phyloP scores from a whole-genome alignment of 1,140 invertebrate species.

The Phthorimaea operculella region DNA sequence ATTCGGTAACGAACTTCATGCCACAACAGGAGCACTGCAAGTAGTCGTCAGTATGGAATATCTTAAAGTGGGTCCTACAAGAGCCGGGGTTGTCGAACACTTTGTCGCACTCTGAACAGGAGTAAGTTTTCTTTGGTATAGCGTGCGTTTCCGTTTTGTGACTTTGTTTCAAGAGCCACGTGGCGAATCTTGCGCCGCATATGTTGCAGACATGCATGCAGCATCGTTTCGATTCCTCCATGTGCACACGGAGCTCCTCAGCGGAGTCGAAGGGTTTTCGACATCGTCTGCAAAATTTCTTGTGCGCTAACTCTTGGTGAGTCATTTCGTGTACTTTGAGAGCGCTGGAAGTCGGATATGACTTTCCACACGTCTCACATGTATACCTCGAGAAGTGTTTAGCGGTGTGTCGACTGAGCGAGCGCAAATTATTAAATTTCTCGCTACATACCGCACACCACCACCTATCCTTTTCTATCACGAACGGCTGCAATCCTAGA shows the following conservation, averaged over 20 bases:
- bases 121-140: conserved; percentile 8
- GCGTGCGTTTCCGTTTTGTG: conserved; percentile 5
- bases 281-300: conserved; percentile 6
- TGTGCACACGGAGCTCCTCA: conserved; percentile 5
- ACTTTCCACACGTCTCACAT: conserved; percentile 47
- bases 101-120: conserved; percentile 21
- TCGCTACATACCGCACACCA: conserved; percentile 29
- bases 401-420: conserved; percentile 39
- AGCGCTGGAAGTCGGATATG: neutral
- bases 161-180: conserved; percentile 9
- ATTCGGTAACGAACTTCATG: conserved; percentile 19
- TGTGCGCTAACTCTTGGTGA: neutral
- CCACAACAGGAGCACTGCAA: conserved; percentile 20
- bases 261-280: neutral
- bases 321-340: neutral
- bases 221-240: conserved; percentile 1
- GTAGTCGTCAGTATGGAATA: conserved; percentile 20
- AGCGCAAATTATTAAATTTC: conserved; percentile 32
- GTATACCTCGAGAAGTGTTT: conserved; percentile 44
- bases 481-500: conserved; percentile 42
- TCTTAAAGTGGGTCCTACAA: conserved; percentile 22
- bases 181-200: conserved; percentile 10
- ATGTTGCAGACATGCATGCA: conserved; percentile 8
- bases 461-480: conserved; percentile 32
- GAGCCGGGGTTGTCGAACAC: conserved; percentile 15